phyloP scores from a whole-genome alignment of 2,888 invertebrate genomes.

The Cephus runcator region DNA sequence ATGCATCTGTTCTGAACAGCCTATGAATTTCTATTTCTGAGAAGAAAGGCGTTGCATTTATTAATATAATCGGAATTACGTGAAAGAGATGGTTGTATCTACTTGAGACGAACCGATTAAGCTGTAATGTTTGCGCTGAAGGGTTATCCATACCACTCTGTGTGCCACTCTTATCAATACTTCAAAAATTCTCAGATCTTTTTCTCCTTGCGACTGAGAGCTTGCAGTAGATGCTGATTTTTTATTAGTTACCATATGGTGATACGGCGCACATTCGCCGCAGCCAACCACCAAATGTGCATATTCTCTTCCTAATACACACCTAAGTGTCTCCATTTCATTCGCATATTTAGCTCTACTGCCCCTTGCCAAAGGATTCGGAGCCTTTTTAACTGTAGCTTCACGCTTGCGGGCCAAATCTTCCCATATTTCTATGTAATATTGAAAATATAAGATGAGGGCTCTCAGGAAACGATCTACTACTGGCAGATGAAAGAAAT shows the following conservation, averaged over 20 bases:
- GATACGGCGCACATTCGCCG: slow-evolving; percentile 59
- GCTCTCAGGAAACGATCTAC: slow-evolving; percentile 74
- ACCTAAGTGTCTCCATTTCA: slow-evolving; percentile 71
- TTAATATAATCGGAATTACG: neutral
- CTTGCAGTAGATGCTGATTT: slow-evolving; percentile 66
- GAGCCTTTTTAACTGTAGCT: slow-evolving; percentile 51
- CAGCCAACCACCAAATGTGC: slow-evolving; percentile 69
- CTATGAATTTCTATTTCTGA: slow-evolving; percentile 73
- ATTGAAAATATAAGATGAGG: slow-evolving; percentile 73
- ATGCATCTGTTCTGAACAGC: slow-evolving; percentile 71
- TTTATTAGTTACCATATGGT: slow-evolving; percentile 68
- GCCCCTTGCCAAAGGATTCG: slow-evolving; percentile 53
- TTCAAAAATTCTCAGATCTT: slow-evolving; percentile 73
- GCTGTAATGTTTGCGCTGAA: slow-evolving; percentile 70
- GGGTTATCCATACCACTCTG: slow-evolving; percentile 74
- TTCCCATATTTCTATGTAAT: slow-evolving; percentile 73
- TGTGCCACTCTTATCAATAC: slow-evolving; percentile 70
- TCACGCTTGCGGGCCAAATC: slow-evolving; percentile 69
- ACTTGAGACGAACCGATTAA: slow-evolving; percentile 68
- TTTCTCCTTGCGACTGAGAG: slow-evolving; percentile 70
- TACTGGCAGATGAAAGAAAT: slow-evolving; percentile 70
- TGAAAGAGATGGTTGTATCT: neutral
- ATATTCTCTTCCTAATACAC: slow-evolving; percentile 73
- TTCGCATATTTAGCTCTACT: slow-evolving; percentile 53
- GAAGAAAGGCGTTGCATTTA: neutral